Evolutionary conservation across 2,888 invertebrate genomes (phyloP).

Genomic region (Patella caerulea): DNA sequence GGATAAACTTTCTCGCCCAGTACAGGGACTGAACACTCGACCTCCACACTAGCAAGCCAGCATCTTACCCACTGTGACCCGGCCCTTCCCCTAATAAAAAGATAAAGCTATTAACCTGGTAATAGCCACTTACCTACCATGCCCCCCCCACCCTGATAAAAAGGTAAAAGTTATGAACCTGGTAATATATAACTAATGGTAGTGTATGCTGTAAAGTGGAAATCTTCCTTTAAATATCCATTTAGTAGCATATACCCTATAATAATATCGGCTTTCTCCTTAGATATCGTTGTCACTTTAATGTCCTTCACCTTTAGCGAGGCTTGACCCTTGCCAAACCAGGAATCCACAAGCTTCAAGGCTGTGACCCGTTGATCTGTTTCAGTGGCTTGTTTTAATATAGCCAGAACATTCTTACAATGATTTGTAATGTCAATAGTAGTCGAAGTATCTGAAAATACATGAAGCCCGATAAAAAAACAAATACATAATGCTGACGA

Average conservation of each 20-base stretch:
- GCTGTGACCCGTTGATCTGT: constrained; percentile 72
- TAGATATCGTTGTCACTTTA: constrained; percentile 71
- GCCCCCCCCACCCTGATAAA: not conserved
- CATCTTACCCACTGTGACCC: too few relatives aligned
- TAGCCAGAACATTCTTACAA: constrained; percentile 74
- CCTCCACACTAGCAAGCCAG: too few relatives aligned
- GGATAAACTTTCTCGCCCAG: too few relatives aligned
- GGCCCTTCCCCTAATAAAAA: not conserved
- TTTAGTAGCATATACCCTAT: constrained; percentile 81
- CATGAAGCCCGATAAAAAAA: not conserved
- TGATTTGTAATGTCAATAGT: constrained; percentile 70
- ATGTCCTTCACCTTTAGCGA: constrained; percentile 73
- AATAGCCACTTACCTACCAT: constrained; percentile 66
- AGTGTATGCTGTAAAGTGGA: constrained; percentile 89
- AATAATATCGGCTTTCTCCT: constrained; percentile 80
- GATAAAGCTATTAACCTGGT: constrained; percentile 55
- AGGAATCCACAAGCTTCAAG: constrained; percentile 85
- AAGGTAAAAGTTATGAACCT: constrained; percentile 53
- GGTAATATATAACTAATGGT: constrained; percentile 84
- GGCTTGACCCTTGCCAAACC: constrained; percentile 80
- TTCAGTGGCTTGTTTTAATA: constrained; percentile 75
- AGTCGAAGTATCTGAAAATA: constrained; percentile 61
- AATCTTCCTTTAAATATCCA: constrained; percentile 85
- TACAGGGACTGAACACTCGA: too few relatives aligned
- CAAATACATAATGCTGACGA: too few relatives aligned